These are phyloP conservation scores for Microhierax caerulescens DNA, from an alignment of 2,797 vertebrate species.

Conservation along the genomic window DNA sequence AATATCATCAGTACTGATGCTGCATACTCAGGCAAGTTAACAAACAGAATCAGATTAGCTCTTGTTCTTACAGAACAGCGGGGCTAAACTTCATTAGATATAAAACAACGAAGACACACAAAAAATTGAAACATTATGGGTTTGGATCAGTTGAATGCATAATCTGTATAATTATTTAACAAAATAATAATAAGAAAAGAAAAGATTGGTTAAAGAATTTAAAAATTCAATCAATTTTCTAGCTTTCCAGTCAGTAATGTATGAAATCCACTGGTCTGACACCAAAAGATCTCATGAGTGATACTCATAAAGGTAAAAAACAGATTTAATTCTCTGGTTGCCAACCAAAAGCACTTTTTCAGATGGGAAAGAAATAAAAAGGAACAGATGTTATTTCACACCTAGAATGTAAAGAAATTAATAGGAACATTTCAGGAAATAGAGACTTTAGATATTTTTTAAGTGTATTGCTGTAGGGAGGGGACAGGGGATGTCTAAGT, in stretches of 20 bases:
- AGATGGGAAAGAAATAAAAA: neutral
- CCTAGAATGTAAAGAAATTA: neutral
- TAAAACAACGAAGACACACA: neutral
- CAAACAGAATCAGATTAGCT: neutral
- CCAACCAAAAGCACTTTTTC: neutral
- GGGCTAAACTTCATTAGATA: neutral
- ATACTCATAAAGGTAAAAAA: neutral
- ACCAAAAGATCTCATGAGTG: neutral
- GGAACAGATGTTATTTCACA: neutral
- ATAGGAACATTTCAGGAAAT: neutral
- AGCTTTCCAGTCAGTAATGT: neutral
- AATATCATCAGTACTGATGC: neutral
- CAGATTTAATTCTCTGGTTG: neutral
- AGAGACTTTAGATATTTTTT: neutral
- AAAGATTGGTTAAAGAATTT: neutral
- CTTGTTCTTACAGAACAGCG: slow-evolving; percentile 6
- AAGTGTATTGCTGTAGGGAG: rapidly evolving
- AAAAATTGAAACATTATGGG: neutral
- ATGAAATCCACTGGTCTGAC: neutral
- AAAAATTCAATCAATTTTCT: neutral
- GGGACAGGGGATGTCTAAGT: neutral
- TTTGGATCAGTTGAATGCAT: neutral
- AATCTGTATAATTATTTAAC: neutral
- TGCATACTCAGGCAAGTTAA: slow-evolving; percentile 4
- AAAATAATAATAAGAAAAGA: neutral